Conservation (phyloP, 2,113 vertebrate genomes). For the Eptatretus burgeri region DNA sequence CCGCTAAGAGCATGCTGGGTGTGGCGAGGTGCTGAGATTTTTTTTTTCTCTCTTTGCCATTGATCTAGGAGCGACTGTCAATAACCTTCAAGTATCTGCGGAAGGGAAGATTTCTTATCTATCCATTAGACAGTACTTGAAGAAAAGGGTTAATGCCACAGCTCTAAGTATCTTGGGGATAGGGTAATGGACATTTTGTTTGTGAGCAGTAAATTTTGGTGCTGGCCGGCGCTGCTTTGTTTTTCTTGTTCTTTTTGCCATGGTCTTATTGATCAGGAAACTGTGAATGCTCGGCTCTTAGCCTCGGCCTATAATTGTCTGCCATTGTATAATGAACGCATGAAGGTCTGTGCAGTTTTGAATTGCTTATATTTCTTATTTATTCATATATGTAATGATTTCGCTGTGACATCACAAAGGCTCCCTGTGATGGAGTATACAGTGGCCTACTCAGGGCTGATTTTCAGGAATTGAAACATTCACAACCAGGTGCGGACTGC, state of each 20-base stretch:
- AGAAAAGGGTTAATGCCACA: not conserved
- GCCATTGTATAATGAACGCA: too few species aligned
- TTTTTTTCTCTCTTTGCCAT: not conserved
- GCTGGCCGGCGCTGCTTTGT: not conserved
- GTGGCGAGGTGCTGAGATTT: too few species aligned
- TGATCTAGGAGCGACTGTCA: constrained; percentile 1
- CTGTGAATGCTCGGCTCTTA: not conserved
- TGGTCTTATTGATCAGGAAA: constrained; percentile 3
- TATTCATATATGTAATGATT: too few species aligned
- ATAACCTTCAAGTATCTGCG: not conserved
- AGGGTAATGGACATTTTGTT: constrained; percentile 5
- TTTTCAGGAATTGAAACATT: too few species aligned
- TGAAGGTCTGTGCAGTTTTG: too few species aligned
- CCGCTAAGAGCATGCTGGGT: too few species aligned
- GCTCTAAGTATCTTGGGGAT: constrained; percentile 3
- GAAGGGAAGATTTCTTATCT: constrained; percentile 1
- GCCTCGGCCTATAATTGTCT: too few species aligned
- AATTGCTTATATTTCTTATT: too few species aligned
- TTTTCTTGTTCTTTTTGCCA: not conserved
- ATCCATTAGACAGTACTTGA: constrained; percentile 1
- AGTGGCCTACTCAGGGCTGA: too few species aligned
- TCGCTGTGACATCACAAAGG: too few species aligned
- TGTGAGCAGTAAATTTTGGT: constrained; percentile 4
- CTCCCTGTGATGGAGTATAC: too few species aligned
- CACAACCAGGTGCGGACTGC: too few species aligned